Evolutionary conservation across 2,888 invertebrate species (phyloP).

Genomic region (Colletes collaris): DNA sequence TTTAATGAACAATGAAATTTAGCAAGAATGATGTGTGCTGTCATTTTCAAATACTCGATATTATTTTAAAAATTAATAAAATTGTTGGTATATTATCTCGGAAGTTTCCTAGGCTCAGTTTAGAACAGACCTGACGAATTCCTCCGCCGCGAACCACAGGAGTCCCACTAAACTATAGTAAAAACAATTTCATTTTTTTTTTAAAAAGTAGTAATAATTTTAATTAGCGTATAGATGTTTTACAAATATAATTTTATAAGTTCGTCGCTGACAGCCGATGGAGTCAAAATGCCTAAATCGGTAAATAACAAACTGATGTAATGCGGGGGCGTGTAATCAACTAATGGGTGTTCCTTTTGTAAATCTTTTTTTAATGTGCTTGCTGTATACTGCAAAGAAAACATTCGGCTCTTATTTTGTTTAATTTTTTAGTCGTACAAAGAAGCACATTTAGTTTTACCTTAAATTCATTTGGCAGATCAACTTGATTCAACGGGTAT

Average conservation of each 20-base stretch:
- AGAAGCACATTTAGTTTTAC: slow-evolving; percentile 78
- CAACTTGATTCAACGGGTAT: slow-evolving; percentile 96
- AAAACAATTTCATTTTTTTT: background rate
- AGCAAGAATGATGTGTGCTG: slow-evolving; percentile 37
- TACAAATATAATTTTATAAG: slow-evolving; percentile 97
- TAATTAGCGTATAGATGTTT: slow-evolving; percentile 19
- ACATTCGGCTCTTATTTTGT: too few species aligned
- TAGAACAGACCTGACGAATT: too few species aligned
- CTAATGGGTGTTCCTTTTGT: slow-evolving; percentile 91
- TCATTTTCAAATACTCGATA: slow-evolving; percentile 55
- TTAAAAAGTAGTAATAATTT: slow-evolving; percentile 18
- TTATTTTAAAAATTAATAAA: slow-evolving; percentile 52
- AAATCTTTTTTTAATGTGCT: slow-evolving; percentile 83
- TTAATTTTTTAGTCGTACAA: background rate
- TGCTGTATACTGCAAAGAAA: slow-evolving; percentile 84
- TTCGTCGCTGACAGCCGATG: slow-evolving; percentile 98
- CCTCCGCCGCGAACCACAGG: too few species aligned
- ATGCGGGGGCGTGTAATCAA: slow-evolving; percentile 98
- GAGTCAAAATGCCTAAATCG: slow-evolving; percentile 97
- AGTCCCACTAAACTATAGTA: too few species aligned
- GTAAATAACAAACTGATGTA: slow-evolving; percentile 97
- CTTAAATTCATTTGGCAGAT: slow-evolving; percentile 95
- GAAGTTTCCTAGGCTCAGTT: background rate
- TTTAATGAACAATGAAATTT: slow-evolving; percentile 37
- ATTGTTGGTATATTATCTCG: slow-evolving; percentile 29